phyloP scores from a whole-genome alignment of 2,113 vertebrate genomes.

The Dromaius novaehollandiae region DNA sequence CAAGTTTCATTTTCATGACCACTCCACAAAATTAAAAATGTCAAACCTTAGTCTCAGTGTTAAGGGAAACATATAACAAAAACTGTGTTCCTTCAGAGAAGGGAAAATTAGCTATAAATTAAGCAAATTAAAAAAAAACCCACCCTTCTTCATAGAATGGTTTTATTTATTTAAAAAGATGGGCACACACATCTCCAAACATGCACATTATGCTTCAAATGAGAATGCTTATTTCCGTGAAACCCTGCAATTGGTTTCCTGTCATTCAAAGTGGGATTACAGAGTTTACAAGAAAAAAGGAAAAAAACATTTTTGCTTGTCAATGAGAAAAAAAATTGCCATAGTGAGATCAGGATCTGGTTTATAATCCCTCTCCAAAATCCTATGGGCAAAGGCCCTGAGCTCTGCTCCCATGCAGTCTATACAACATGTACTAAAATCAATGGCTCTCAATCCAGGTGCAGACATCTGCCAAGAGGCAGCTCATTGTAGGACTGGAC shows the following conservation, averaged over 20 bases:
- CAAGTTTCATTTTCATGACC: not conserved
- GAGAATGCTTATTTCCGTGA: not conserved
- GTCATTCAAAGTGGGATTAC: not conserved
- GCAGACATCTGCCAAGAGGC: fast-evolving
- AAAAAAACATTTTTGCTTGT: not conserved
- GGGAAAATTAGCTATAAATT: not conserved
- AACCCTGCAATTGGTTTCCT: not conserved
- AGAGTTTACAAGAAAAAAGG: not conserved
- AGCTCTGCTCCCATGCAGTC: not conserved
- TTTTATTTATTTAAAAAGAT: not conserved
- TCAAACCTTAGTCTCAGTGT: not conserved
- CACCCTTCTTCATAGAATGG: not conserved
- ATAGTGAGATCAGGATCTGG: not conserved
- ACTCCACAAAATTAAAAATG: not conserved
- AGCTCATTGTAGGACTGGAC: not conserved
- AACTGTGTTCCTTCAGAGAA: not conserved
- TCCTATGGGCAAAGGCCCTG: fast-evolving
- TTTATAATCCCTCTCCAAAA: not conserved
- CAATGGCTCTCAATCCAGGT: fast-evolving
- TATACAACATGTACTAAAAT: not conserved
- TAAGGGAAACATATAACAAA: not conserved
- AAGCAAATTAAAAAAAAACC: not conserved
- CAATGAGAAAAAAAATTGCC: not conserved
- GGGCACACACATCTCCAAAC: not conserved
- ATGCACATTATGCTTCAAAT: not conserved